A percentile compares a stretch with the other conserved stretches of the same genome.
Conservation (phyloP, 1,140 invertebrate genomes). For the Drosophila serrata region DNA sequence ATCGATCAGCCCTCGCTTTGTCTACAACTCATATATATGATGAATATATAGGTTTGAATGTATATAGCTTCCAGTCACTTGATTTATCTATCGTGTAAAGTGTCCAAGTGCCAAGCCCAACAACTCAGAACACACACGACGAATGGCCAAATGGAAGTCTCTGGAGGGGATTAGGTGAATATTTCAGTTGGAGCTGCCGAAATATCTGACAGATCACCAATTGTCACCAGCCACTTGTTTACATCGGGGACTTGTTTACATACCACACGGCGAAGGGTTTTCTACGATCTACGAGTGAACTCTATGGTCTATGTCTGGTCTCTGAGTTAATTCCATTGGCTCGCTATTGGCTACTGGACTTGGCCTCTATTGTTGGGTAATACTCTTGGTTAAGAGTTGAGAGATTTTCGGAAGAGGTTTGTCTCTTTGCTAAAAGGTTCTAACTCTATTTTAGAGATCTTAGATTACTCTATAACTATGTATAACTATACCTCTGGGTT, state of each 20-base stretch:
- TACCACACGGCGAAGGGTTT: constrained; percentile 3
- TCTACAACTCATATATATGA: not conserved
- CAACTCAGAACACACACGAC: constrained; percentile 42
- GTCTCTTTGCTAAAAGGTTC: not conserved
- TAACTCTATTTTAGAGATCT: not conserved
- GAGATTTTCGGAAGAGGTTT: not conserved
- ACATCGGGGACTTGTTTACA: constrained; percentile 30
- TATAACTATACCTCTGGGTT: no score
- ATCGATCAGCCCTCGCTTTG: constrained; percentile 47
- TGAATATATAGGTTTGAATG: not conserved
- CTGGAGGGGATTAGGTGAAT: constrained; percentile 7
- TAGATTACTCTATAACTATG: no score
- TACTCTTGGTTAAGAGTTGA: not conserved
- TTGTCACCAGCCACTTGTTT: constrained; percentile 40
- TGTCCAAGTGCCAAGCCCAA: constrained; percentile 46
- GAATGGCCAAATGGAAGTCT: constrained; percentile 7
- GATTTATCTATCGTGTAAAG: constrained; percentile 51
- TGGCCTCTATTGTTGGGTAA: constrained; percentile 6
- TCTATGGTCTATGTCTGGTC: constrained; percentile 23
- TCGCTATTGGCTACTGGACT: constrained; percentile 50
- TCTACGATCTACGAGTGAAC: constrained; percentile 11
- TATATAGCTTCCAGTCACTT: constrained; percentile 30
- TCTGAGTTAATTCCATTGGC: constrained; percentile 21
- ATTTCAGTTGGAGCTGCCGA: constrained; percentile 41
- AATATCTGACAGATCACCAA: constrained; percentile 76